A percentile compares a stretch with the other conserved stretches of the same genome.
phyloP scores from a whole-genome alignment of 2,888 invertebrate genomes.

The Liodrosophila aerea region DNA sequence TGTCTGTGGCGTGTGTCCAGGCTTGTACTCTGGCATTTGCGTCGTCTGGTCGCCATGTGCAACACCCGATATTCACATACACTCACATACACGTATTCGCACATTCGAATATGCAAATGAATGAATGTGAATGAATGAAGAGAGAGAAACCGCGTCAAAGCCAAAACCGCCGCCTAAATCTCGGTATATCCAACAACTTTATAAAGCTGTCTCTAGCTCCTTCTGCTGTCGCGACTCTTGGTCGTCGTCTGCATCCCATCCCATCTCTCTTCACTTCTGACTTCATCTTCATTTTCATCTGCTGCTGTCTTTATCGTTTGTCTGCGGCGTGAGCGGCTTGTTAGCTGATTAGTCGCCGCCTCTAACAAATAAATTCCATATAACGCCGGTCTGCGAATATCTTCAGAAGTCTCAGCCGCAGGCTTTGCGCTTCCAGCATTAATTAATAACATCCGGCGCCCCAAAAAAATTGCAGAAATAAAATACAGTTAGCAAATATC shows the following conservation, averaged over 20 bases:
- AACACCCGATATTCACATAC: constrained; percentile 1
- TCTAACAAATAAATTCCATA: constrained; percentile 76
- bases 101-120: constrained; percentile 65
- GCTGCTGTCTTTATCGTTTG: constrained; percentile 10
- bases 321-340: constrained; percentile 73
- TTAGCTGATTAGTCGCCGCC: constrained; percentile 73
- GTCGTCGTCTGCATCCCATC: neutral
- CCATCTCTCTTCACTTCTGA: neutral
- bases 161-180: constrained; percentile 65
- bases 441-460: constrained; percentile 78
- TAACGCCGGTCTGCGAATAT: constrained; percentile 67
- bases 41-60: constrained; percentile 51
- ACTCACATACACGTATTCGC: neutral
- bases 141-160: constrained; percentile 68
- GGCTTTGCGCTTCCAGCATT: constrained; percentile 61
- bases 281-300: constrained; percentile 4
- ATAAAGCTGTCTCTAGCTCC: constrained; percentile 31
- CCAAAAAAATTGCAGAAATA: constrained; percentile 53
- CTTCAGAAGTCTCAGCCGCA: constrained; percentile 35
- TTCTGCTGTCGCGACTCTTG: constrained; percentile 1
- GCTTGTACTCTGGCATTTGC: constrained; percentile 40
- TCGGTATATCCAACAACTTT: constrained; percentile 54
- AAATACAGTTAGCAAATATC: constrained; percentile 13
- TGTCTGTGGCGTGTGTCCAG: constrained; percentile 66
- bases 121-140: constrained; percentile 35